phyloP scores from a whole-genome alignment of 1,140 invertebrate species.

The Metaphire vulgaris region DNA sequence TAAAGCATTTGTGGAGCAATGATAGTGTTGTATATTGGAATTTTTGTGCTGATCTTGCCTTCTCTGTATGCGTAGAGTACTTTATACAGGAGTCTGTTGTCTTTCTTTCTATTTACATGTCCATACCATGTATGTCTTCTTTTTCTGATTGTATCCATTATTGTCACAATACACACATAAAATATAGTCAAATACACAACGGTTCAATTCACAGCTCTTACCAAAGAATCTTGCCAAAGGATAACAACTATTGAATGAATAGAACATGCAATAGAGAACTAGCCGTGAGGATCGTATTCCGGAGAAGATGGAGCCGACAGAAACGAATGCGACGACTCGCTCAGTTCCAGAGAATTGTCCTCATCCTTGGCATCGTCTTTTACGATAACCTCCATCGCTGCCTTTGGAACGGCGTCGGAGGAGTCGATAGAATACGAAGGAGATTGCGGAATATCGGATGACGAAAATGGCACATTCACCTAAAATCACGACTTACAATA shows the following conservation, averaged over 20 bases:
- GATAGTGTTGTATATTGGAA: too few species aligned
- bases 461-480: neutral
- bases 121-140: too few species aligned
- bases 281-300: neutral
- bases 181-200: too few species aligned
- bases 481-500: neutral
- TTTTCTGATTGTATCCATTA: neutral
- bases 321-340: too few species aligned
- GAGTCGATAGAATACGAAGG: neutral
- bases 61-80: too few species aligned
- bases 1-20: too few species aligned
- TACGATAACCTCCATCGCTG: neutral
- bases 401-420: neutral
- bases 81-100: too few species aligned
- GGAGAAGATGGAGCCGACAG: neutral
- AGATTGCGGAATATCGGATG: neutral
- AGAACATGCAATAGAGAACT: neutral
- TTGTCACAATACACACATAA: neutral
- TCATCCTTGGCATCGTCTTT: neutral
- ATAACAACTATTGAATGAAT: neutral
- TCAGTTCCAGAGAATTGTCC: neutral
- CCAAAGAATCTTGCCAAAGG: neutral
- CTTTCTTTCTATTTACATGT: too few species aligned
- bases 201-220: neutral
- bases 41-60: too few species aligned